Base-by-base conservation (phyloP, 2,888 invertebrate genomes). In the Athalia cordata region DNA sequence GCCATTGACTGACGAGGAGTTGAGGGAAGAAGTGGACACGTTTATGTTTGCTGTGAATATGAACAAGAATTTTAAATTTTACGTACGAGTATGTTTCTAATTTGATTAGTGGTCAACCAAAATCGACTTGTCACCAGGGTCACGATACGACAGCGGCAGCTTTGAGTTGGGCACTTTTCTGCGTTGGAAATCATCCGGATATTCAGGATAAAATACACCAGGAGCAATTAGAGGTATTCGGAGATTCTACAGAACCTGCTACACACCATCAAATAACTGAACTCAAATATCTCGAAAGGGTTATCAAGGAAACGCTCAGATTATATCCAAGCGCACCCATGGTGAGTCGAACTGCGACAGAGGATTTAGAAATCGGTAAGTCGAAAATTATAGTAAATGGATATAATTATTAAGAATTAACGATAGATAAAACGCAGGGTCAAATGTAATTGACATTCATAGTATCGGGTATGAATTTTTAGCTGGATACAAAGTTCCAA, bases 21-120 rank as follows among this genome's bases (percentile, higher is more conserved):
- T 95, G 64, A 91, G 93, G 77, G 94, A 95, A 86, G 94, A 95
- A 90, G 94, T 95, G 0, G 94, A 95, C 81, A 95, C 95, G 0
- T 95, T 95, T 83, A 93, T 95, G 93, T 95, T 95, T 88, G 95
- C 93, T 88, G 94, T 94, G 86, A 89, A 86, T 85, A 65, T 64
- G 62, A 43, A 13, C 45, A 15, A 45, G 2, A 13, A 72, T 72
- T 8, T 5, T 45, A 52, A 4, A 15, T 47, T 13, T 9, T 6
- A 45, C 47, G 29, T 29, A 29, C 29, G 29, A 29, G 2, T n/a
- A 2, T 4, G 11, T 13, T 45, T 49, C n/a, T n/a, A n/a, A n/a
- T n/a, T n/a, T n/a, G n/a, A n/a, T n/a, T n/a, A n/a, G 6, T 15
- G 6, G 9, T n/a, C 15, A 5, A 5, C 1, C 5, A 5, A 15